A percentile compares a stretch with the other conserved stretches of the same genome.
Evolutionary conservation across 1,140 invertebrate genomes (phyloP).

Genomic region (Drosophila truncata): DNA sequence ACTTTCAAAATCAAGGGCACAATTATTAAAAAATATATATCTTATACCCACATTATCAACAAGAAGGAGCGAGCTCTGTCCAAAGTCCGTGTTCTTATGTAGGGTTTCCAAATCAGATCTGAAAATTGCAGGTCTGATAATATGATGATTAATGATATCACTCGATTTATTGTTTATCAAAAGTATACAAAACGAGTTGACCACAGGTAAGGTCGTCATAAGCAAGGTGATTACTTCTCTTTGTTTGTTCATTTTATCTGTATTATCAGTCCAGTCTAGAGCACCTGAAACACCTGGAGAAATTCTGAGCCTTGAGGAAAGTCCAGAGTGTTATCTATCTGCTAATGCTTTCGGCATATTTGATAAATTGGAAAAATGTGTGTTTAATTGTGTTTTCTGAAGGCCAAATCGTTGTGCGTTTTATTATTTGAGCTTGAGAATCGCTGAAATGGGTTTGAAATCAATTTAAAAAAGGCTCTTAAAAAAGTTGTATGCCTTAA

Average conservation of each 20-base stretch:
- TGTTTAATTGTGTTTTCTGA: constrained; percentile 2
- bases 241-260: constrained; percentile 9
- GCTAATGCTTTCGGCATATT: not conserved
- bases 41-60: no score
- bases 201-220: not conserved
- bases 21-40: no score
- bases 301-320: not conserved
- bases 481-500: not conserved
- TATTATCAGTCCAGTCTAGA: not conserved
- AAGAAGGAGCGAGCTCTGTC: no score
- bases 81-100: not conserved
- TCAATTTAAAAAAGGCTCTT: not conserved
- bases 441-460: not conserved
- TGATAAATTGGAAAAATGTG: constrained; percentile 2
- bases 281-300: not conserved
- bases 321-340: not conserved
- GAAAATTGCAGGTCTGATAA: not conserved
- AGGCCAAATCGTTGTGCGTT: constrained; percentile 1
- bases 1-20: no score
- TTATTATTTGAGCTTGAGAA: not conserved
- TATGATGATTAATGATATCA: not conserved
- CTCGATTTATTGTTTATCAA: constrained; percentile 3
- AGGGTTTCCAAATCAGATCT: not conserved
- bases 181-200: not conserved
- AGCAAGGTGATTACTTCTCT: constrained; percentile 1